phyloP scores from a whole-genome alignment of 2,888 invertebrate species.

The Drosophila macrospina region DNA sequence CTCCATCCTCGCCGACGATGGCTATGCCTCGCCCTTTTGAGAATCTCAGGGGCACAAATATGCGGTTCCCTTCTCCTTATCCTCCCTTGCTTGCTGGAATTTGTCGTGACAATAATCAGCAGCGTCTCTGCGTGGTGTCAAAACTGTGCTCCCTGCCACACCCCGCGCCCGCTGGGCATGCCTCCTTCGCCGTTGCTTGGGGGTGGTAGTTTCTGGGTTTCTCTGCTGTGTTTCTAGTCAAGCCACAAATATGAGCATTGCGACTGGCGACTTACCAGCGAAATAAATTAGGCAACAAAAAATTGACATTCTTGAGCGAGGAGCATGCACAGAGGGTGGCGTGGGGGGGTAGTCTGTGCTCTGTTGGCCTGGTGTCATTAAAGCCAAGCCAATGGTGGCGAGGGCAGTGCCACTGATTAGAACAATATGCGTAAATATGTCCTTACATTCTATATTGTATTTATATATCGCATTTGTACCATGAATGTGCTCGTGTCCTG shows the following conservation, averaged over 20 bases:
- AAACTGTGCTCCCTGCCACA: constrained; percentile 51
- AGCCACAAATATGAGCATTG: constrained; percentile 58
- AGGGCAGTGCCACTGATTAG: constrained; percentile 69
- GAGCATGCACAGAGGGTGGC: not conserved
- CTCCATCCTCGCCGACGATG: not conserved
- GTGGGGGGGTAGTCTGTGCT: constrained; percentile 4
- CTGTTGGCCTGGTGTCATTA: constrained; percentile 50
- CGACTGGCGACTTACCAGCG: constrained; percentile 42
- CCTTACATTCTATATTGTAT: constrained; percentile 59
- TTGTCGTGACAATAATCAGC: constrained; percentile 84
- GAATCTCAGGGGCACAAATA: constrained; percentile 59
- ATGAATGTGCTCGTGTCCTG: constrained; percentile 29
- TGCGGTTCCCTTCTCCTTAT: constrained; percentile 29
- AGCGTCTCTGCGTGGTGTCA: constrained; percentile 72
- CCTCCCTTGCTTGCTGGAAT: constrained; percentile 67
- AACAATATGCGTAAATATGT: constrained; percentile 77
- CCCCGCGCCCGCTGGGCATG: not conserved
- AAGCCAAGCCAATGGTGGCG: constrained; percentile 49
- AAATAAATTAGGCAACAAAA: constrained; percentile 78
- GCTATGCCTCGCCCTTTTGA: constrained; percentile 13
- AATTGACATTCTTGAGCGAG: constrained; percentile 65
- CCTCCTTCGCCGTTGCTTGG: not conserved
- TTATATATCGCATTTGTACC: constrained; percentile 67
- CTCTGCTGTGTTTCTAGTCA: constrained; percentile 34
- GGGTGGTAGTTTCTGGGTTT: constrained; percentile 43